Evolutionary conservation across 1,140 invertebrate species (phyloP).

Genomic region (Penaeus japonicus): DNA sequence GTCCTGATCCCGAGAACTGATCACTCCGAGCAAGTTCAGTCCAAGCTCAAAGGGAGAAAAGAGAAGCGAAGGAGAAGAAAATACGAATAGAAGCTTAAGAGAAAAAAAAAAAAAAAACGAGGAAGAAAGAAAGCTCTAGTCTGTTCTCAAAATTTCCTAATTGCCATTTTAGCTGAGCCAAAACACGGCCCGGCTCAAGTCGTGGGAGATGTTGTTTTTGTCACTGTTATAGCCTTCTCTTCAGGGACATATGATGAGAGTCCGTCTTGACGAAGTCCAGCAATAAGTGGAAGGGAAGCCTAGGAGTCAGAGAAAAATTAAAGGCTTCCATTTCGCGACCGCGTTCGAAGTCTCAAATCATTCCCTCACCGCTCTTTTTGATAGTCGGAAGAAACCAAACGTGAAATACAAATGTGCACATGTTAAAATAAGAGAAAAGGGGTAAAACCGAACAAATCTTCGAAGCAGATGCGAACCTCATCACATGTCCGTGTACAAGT

Average conservation of each 20-base stretch:
- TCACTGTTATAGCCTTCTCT: conserved; percentile 42
- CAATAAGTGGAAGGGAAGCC: background rate
- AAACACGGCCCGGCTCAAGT: background rate
- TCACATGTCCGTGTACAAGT: background rate
- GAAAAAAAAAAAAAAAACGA: background rate
- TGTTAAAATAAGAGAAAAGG: background rate
- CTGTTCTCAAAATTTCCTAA: background rate
- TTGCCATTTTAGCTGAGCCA: background rate
- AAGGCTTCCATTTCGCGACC: background rate
- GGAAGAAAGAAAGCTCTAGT: conserved; percentile 14
- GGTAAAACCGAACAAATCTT: background rate
- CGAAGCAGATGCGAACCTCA: background rate
- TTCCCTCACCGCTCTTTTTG: too few relatives aligned
- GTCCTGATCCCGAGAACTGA: background rate
- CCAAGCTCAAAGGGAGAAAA: background rate
- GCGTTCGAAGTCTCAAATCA: too few relatives aligned
- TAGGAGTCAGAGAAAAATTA: background rate
- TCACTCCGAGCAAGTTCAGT: background rate
- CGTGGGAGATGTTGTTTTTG: conserved; percentile 24
- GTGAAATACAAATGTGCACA: background rate
- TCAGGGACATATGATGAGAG: conserved; percentile 22
- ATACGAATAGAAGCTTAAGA: background rate
- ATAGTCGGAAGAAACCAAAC: too few relatives aligned
- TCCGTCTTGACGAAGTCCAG: background rate
- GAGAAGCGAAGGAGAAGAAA: background rate